Evolutionary conservation across 35 echinoderm and acorn worm species (phyloP).

Genomic region (Ophiothrix spiculata): DNA sequence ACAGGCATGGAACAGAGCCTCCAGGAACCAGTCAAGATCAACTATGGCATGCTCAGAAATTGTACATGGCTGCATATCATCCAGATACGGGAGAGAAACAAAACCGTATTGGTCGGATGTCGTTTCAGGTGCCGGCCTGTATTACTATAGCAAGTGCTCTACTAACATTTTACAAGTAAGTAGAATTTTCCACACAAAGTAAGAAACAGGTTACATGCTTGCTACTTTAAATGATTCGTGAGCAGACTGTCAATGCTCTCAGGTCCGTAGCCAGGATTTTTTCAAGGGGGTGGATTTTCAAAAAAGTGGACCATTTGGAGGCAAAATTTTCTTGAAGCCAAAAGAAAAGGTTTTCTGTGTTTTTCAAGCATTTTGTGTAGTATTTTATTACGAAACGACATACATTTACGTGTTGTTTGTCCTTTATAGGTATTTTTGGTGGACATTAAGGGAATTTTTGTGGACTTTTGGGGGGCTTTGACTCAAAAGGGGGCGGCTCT

Average conservation of each 20-base stretch:
- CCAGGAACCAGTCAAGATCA: background rate
- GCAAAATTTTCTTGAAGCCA: background rate
- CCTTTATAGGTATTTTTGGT: background rate
- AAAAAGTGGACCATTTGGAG: background rate
- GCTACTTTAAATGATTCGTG: background rate
- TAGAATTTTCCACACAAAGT: background rate
- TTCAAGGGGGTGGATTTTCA: background rate
- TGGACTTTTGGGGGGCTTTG: background rate
- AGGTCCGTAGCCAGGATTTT: too few relatives aligned
- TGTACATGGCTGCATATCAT: background rate
- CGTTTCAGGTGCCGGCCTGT: background rate
- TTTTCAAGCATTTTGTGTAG: too few relatives aligned
- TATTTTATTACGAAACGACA: too few relatives aligned
- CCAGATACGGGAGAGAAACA: background rate
- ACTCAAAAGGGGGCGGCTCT: background rate
- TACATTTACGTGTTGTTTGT: too few relatives aligned
- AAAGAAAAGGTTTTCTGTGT: too few relatives aligned
- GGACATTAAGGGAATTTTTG: background rate
- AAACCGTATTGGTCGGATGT: background rate
- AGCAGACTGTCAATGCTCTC: too few relatives aligned
- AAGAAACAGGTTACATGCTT: background rate
- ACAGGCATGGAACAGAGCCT: background rate
- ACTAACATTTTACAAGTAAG: background rate
- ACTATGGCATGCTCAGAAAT: background rate
- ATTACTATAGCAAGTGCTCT: background rate